A percentile compares a stretch with the other conserved stretches of the same genome.
Evolutionary conservation across 1,140 invertebrate genomes (phyloP).

Genomic region (Sinonovacula constricta): DNA sequence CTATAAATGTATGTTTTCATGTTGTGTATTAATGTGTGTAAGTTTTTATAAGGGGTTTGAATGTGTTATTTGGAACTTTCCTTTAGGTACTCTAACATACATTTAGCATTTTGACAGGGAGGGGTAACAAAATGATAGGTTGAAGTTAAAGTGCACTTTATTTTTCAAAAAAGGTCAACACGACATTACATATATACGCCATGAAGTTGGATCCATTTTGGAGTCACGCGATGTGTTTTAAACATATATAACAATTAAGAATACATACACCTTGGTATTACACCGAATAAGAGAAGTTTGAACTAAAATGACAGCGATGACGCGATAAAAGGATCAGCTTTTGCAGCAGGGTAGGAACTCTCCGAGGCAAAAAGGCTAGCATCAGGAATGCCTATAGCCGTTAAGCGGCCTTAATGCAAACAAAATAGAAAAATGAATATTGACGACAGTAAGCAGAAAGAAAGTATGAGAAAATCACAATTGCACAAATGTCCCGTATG

Average conservation of each 20-base stretch:
- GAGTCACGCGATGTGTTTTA: constrained; percentile 27
- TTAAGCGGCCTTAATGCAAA: neutral
- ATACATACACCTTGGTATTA: neutral
- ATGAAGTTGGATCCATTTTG: constrained; percentile 37
- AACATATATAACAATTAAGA: neutral
- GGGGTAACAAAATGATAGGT: no score
- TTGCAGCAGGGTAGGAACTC: no score
- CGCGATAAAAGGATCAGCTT: no score
- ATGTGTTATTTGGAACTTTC: no score
- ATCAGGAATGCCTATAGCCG: constrained; percentile 31
- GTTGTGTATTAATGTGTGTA: no score
- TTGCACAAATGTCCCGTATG: constrained; percentile 37
- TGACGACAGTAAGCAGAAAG: neutral
- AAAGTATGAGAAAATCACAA: neutral
- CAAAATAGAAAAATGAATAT: neutral
- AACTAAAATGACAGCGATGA: neutral
- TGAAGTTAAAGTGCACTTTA: constrained; percentile 42
- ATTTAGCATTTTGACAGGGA: no score
- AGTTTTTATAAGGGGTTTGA: no score
- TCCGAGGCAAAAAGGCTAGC: constrained; percentile 8
- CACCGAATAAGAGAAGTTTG: neutral
- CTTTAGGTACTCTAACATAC: no score
- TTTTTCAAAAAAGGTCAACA: constrained; percentile 6
- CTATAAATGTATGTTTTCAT: no score
- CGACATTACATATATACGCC: neutral